These are phyloP conservation scores for Morone chrysops DNA, from an alignment of 2,113 vertebrate genomes.

Conservation along the genomic window DNA sequence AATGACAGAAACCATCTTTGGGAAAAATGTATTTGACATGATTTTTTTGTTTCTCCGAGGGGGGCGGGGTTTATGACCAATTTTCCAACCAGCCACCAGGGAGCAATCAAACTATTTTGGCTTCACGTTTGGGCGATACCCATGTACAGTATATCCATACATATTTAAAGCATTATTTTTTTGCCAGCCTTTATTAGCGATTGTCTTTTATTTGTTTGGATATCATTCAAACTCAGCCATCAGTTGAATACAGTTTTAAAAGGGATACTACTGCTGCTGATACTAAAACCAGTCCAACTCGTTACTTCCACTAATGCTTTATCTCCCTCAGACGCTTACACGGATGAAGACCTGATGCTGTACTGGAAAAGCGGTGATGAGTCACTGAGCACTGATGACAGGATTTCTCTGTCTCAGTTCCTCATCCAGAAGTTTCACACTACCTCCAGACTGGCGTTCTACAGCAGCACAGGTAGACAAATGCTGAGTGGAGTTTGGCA, in stretches of 20 bases:
- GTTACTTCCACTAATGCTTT: neutral
- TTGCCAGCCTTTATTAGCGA: too few species aligned
- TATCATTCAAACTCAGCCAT: too few species aligned
- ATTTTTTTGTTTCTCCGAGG: too few species aligned
- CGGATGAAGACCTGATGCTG: slow-evolving; percentile 96
- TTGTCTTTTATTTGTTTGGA: too few species aligned
- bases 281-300: neutral
- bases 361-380: slow-evolving; percentile 97
- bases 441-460: slow-evolving; percentile 95
- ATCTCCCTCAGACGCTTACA: slow-evolving; percentile 91
- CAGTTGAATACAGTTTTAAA: neutral
- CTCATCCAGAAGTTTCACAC: slow-evolving; percentile 97
- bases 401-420: slow-evolving; percentile 96
- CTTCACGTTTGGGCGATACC: too few species aligned
- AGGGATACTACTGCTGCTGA: neutral
- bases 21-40: too few species aligned
- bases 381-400: slow-evolving; percentile 94
- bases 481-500: neutral
- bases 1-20: too few species aligned
- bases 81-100: too few species aligned
- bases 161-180: too few species aligned
- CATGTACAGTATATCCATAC: too few species aligned
- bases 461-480: slow-evolving; percentile 93
- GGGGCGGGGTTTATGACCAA: too few species aligned
- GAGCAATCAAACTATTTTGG: too few species aligned